Base-by-base conservation (phyloP, 2,888 invertebrate species). In the Nebria salina region DNA sequence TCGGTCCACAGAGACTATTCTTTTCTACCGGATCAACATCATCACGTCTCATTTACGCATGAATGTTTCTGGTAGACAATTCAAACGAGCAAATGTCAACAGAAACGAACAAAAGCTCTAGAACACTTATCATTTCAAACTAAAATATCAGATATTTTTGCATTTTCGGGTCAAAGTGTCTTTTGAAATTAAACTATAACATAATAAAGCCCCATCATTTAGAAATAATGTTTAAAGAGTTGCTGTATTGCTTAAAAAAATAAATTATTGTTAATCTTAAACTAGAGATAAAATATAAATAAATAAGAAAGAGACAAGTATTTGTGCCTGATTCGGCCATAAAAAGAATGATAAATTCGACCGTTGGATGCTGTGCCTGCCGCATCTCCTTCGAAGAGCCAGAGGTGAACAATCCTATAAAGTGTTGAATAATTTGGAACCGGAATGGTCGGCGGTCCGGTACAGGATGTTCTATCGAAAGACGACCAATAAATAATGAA, bases 401-500 rank as follows among this genome's bases (percentile, higher is more conserved):
- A 81, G 76, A 81, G 81, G 81, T 81, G 72, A 76, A 76, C 66
- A 81, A 26, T 81, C 81, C 73, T 81, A 81, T 81, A 76, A 81
- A 81, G 76, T 81, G 76, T 81, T 81, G 81, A 81, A 81, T 81
- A 81, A 73, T 81, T 81, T 72, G 81, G 72, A 81, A 81, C 76
- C 76, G 81, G 81, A 80, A 76, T 81, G 81, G 43, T 43, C n/a
- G 42, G 42, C 41, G 41, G 42, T 20, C 42, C 34, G 68, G 25
- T 80, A 76, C 81, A 81, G 81, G 81, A 81, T 81, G 81, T 81
- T 81, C 65, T 76, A 81, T 76, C 72, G 75, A 76, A 81, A 81
- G 72, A 81, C 68, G 76, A 81, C 43, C 66, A 81, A 81, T 81
- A 81, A 81, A 81, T 81, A 81, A 81, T 76, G 65, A 66, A 41